These are phyloP conservation scores for Hormaphis cornu DNA, from an alignment of 1,140 invertebrate genomes.

Conservation along the genomic window DNA sequence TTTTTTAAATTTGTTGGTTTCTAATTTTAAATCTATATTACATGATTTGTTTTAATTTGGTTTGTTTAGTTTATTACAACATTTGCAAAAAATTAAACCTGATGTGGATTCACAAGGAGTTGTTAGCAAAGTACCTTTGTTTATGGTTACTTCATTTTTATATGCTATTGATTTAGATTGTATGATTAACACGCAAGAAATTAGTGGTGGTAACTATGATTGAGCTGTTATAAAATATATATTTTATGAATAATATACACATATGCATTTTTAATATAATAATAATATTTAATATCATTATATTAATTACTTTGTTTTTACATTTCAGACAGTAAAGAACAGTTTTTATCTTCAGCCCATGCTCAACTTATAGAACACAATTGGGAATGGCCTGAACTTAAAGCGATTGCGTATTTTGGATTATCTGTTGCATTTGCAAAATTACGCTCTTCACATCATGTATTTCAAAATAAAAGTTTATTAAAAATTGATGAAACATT, in stretches of 20 bases:
- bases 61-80: conserved; percentile 8
- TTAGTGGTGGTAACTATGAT: conserved; percentile 17
- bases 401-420: conserved; percentile 12
- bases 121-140: conserved; percentile 14
- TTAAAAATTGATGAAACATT: conserved; percentile 26
- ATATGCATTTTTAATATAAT: too few relatives aligned
- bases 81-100: conserved; percentile 19
- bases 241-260: too few relatives aligned
- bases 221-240: not conserved
- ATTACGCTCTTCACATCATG: conserved; percentile 18
- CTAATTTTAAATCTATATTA: not conserved
- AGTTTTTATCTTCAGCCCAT: conserved; percentile 2
- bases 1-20: too few relatives aligned
- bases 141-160: conserved; percentile 22
- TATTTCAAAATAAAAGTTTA: conserved; percentile 25
- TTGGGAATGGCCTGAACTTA: conserved; percentile 25
- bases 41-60: not conserved
- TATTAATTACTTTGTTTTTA: not conserved
- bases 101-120: conserved; percentile 15
- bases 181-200: conserved; percentile 26
- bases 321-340: conserved; percentile 14
- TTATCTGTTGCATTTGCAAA: conserved; percentile 28
- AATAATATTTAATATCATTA: not conserved
- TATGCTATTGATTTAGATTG: conserved; percentile 28
- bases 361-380: not conserved